Evolutionary conservation across 2,888 invertebrate genomes (phyloP), one percentile per base, ranked within the genome.

Genomic region (Pediacus dermestoides): DNA sequence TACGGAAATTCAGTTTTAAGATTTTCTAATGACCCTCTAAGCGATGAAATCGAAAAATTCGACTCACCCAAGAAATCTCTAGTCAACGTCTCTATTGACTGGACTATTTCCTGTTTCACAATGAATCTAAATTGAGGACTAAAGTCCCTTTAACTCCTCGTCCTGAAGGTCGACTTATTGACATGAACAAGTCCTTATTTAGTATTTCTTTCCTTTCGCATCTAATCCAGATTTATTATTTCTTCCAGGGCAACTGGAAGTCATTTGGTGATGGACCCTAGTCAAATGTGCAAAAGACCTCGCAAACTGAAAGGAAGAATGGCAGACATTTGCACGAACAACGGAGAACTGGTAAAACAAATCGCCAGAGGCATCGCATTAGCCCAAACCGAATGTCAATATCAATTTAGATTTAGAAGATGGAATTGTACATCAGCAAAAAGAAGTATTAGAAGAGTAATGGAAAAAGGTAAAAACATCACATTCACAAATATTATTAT

Each of bases 401-500:
- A 83, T 68, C 91, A 91, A 73, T 91, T 92, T 70, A 76, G 84
- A 41, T 81, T 84, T 67, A 78, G 88, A 44, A 75, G 86, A 66
- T 92, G 91, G 92, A 92, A 92, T 68, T 92, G 92, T 67, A 88
- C 89, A 37, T 82, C 88, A 1, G 78, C 83, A 46, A 77, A 85
- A 53, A 76, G 82, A 52, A 88, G 88, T 50, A 80, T 90, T 70
- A 81, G 85, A 66, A 88, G 88, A 71, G 87, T 93, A 62, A 75
- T 93, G 43, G 75, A 86, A 66, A 82, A 84, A 77, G 92, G 92
- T 93, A 71, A 75, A 3, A 27, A 16, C 8, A 18, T n/a, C 10
- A 34, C 11, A 12, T 10, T 12, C 31, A 11, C 25, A 11, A 25
- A 25, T n/a, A 25, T 4, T 9, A 11, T 25, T 25, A 25, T 6